Evolutionary conservation across 2,797 vertebrate species (phyloP), one percentile per base, ranked within the genome.

Genomic region (Anableps anableps): DNA sequence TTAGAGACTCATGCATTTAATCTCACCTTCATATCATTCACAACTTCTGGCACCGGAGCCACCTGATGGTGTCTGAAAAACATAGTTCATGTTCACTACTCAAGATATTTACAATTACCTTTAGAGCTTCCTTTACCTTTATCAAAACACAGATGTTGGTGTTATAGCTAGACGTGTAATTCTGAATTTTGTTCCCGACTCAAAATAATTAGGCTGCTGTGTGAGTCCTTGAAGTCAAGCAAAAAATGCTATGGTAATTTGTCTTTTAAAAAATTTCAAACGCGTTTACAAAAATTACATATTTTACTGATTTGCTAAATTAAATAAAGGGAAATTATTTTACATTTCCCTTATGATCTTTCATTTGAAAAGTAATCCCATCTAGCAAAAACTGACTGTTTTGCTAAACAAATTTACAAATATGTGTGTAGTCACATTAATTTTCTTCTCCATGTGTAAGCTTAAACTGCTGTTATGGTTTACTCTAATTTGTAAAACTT

Each of bases 21-120:
- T 3, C 86, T 79, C 83, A 95, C 96, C 95, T 96, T 96, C 96
- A 96, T 96, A 78, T 96, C 96, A 74, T 93, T 95, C 41, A 95
- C 87, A 71, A 96, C 94, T 77, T 96, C 96, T 77, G 95, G 91
- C 26, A 96, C 86, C 5, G 96, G 95, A 19, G 95, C 94, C 9
- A 96, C 95, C 16, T 95, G 92, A 75, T 96, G 96, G 85, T 95
- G 95, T 86, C 96, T 96, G 83, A 72, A 92, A 72, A 55, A 53
- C 34, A 55, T 41, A 38, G 88, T 3, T 29, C 6, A 45, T 45
- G 41, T 34, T 71, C 41, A 71, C 68, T 9, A 26, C 13, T 71
- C 5, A 4, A 71, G 0, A 6, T 29, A 71, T 71, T 71, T 47
- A 47, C 43, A 47, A 71, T 47, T 29, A 17, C 1, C 5, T 17